Conservation (phyloP, 2,888 invertebrate genomes). For the Campoplex capitator region DNA sequence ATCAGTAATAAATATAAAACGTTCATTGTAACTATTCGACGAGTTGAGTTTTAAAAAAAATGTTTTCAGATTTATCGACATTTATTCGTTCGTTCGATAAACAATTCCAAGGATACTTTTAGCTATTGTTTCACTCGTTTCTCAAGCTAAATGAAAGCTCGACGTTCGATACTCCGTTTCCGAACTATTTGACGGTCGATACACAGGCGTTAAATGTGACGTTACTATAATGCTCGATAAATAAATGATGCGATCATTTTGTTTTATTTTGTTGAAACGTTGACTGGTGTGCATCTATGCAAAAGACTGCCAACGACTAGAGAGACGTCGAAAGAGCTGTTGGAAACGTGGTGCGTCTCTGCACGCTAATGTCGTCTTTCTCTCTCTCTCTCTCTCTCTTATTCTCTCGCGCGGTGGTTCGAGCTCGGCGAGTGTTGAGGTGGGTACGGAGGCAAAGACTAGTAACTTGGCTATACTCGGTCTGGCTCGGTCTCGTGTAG, state of each 20-base stretch:
- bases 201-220: background rate
- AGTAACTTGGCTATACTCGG: slow-evolving; percentile 58
- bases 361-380: slow-evolving; percentile 17
- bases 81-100: no score
- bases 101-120: no score
- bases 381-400: slow-evolving; percentile 19
- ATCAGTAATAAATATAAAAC: no score
- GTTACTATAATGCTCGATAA: background rate
- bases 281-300: slow-evolving; percentile 9
- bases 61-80: no score
- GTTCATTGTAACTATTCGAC: no score
- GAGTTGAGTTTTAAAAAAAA: no score
- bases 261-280: background rate
- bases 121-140: no score
- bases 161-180: background rate
- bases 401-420: slow-evolving; percentile 5
- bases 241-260: background rate
- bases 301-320: slow-evolving; percentile 39
- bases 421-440: slow-evolving; percentile 54
- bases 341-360: slow-evolving; percentile 49
- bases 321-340: slow-evolving; percentile 39
- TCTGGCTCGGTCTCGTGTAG: slow-evolving; percentile 60
- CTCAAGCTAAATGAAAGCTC: no score
- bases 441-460: slow-evolving; percentile 58
- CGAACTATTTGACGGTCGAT: background rate